Evolutionary conservation across 2,888 invertebrate species (phyloP).

Genomic region (Harpalus rufipes): DNA sequence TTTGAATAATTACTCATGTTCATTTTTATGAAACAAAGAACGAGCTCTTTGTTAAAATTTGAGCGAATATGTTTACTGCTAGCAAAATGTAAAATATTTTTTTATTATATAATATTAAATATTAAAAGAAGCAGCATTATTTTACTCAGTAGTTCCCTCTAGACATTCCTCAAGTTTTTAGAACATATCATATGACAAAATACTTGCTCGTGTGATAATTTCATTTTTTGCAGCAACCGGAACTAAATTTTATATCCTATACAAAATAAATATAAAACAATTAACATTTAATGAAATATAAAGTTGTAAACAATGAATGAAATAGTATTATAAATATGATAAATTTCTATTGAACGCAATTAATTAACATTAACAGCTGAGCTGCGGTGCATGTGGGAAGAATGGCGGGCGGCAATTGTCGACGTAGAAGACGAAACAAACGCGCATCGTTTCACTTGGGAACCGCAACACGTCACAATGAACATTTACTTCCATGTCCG

Average conservation of each 20-base stretch:
- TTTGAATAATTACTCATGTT: too few relatives aligned
- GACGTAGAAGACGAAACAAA: constrained; percentile 40
- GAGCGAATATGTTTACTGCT: too few relatives aligned
- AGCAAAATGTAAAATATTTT: too few relatives aligned
- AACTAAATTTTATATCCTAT: background rate
- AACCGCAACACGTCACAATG: constrained; percentile 56
- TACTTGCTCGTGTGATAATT: background rate
- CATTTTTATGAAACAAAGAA: too few relatives aligned
- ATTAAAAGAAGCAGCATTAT: too few relatives aligned
- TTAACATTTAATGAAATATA: constrained; percentile 9
- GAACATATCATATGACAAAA: background rate
- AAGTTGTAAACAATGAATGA: constrained; percentile 3
- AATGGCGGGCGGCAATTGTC: constrained; percentile 17
- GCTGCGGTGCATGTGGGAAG: background rate
- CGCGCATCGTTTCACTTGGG: constrained; percentile 57
- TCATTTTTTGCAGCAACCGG: background rate
- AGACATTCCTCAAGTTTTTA: background rate
- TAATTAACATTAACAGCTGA: background rate
- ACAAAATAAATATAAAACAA: background rate
- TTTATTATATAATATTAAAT: too few relatives aligned
- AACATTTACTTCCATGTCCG: constrained; percentile 62
- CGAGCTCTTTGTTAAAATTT: too few relatives aligned
- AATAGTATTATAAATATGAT: constrained; percentile 10
- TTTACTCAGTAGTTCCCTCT: too few relatives aligned
- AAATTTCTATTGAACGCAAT: constrained; percentile 35